These are phyloP conservation scores for Spodoptera littoralis DNA, from an alignment of 2,888 invertebrate species.

Conservation along the genomic window DNA sequence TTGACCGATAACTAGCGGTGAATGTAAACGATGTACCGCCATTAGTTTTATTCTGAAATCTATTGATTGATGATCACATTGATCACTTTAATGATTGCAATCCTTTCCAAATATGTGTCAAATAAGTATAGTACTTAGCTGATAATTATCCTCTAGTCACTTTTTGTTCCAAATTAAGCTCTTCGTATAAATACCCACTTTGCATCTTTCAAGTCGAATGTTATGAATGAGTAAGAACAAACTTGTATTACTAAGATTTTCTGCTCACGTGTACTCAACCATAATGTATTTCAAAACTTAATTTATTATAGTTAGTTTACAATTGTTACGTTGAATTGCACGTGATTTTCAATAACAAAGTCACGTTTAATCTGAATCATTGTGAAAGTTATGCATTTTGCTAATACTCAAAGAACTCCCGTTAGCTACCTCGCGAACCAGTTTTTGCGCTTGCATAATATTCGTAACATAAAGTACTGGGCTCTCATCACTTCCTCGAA, in stretches of 20 bases:
- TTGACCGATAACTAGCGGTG: constrained; percentile 41
- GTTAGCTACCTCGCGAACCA: constrained; percentile 9
- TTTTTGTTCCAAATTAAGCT: no score
- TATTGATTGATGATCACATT: constrained; percentile 43
- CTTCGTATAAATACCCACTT: no score
- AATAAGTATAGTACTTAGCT: constrained; percentile 14
- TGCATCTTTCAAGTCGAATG: constrained; percentile 37
- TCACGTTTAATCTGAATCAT: constrained; percentile 59
- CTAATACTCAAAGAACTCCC: constrained; percentile 22
- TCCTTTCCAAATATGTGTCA: constrained; percentile 24
- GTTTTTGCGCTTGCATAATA: constrained; percentile 32
- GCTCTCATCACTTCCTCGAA: constrained; percentile 34
- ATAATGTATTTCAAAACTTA: constrained; percentile 55
- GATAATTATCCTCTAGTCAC: no score
- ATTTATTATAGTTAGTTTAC: constrained; percentile 40
- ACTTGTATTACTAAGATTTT: constrained; percentile 45
- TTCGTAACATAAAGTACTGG: constrained; percentile 28
- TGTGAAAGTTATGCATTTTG: constrained; percentile 49
- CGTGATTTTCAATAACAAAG: constrained; percentile 59
- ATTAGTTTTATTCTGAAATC: constrained; percentile 31
- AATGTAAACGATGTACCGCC: constrained; percentile 16
- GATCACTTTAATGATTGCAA: constrained; percentile 20
- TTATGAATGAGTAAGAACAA: constrained; percentile 43
- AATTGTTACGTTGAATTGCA: constrained; percentile 46
- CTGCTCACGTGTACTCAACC: constrained; percentile 49